A percentile compares a stretch with the other conserved stretches of the same genome.
Evolutionary conservation across 2,113 vertebrate genomes (phyloP).

Genomic region (Echinops telfairi): DNA sequence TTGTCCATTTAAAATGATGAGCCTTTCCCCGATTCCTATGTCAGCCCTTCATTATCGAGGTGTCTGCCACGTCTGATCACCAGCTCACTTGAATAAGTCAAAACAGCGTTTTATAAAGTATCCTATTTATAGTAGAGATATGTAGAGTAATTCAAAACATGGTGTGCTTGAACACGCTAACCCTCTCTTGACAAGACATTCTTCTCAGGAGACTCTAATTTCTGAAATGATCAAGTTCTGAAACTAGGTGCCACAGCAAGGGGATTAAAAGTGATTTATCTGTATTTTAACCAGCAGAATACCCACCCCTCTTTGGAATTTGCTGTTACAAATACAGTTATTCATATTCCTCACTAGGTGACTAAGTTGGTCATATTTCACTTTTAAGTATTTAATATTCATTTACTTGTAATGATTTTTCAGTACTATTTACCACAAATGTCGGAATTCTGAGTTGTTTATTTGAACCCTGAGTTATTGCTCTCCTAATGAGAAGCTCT

Average conservation of each 20-base stretch:
- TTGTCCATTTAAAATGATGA: slow-evolving; percentile 53
- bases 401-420: slow-evolving; percentile 75
- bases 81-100: slow-evolving; percentile 73
- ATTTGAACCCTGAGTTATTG: slow-evolving; percentile 79
- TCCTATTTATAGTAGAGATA: slow-evolving; percentile 80
- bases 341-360: slow-evolving; percentile 78
- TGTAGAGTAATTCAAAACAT: slow-evolving; percentile 61
- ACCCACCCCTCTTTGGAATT: slow-evolving; percentile 61
- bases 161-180: slow-evolving; percentile 74
- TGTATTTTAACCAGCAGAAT: slow-evolving; percentile 75
- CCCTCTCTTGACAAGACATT: slow-evolving; percentile 70
- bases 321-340: slow-evolving; percentile 79
- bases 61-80: slow-evolving; percentile 71
- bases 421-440: slow-evolving; percentile 79
- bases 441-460: slow-evolving; percentile 83
- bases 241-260: slow-evolving; percentile 62
- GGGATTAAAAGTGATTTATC: slow-evolving; percentile 84
- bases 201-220: slow-evolving; percentile 64
- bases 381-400: slow-evolving; percentile 83
- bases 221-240: slow-evolving; percentile 72
- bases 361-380: slow-evolving; percentile 82
- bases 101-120: slow-evolving; percentile 69
- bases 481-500: slow-evolving; percentile 76
- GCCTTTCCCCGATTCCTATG: slow-evolving; percentile 53
- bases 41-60: slow-evolving; percentile 49